Base-by-base conservation (phyloP, 1,140 invertebrate species). In the Catajapyx aquilonaris region DNA sequence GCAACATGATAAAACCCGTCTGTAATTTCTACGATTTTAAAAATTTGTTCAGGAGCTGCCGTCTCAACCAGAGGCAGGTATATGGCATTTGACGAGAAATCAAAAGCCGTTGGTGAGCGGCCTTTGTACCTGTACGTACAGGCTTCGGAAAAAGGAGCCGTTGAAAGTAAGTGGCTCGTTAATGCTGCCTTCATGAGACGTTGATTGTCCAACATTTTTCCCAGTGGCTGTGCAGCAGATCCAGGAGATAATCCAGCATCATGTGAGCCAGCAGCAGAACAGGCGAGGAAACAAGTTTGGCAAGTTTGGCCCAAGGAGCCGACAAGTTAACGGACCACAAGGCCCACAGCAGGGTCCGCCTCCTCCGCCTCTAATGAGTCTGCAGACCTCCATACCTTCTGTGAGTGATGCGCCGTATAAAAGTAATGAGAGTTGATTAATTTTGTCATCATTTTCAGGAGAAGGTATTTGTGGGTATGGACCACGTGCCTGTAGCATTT, bases 391-490 rank as follows among this genome's bases (percentile, higher is more conserved):
- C 35, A 41, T 58, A 38, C 51, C 54, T 43, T 55, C 51, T 41
- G 57, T 56, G 42, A 28, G 23, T 28, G 13, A 7, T 28, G 23
- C 7, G 23, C 7, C 13, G 23, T 28, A 9, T 28, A 13, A 28
- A 28, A 28, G 13, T 28, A 9, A 28, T 28, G 23, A 28, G 13
- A 28, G 13, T 28, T 28, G 13, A 9, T 28, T 28, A 28, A 9
- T 28, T 28, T 13, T 28, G 13, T 28, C 23, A 7, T 28, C 57
- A 54, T 34, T 57, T 63, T 5, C 52, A 69, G 57, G 78, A 81
- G 55, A 81, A 81, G 57, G 65, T 83, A 42, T 76, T 71, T 44
- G 63, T 81, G 48, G 76, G 77, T 7, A 57, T 81, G 40, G 78
- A 83, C 46, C 71, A 77, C 63, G 71, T 75, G 33, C 74, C 76